Base-by-base conservation (phyloP, 1,140 invertebrate species). In the Brachionus rotundiformis region DNA sequence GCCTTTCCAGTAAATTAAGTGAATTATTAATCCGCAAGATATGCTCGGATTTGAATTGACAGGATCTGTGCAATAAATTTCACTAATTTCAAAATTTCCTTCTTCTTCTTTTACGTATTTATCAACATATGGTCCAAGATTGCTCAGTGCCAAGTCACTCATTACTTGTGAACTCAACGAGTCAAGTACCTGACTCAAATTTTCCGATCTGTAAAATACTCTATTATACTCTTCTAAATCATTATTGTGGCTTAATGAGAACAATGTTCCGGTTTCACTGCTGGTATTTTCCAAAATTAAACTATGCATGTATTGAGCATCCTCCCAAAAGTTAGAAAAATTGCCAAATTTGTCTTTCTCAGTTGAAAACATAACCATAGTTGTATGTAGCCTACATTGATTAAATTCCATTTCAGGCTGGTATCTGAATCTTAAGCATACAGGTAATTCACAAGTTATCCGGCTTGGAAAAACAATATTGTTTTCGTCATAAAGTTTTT, bases 1-100 rank as follows among this genome's bases (percentile, higher is more conserved):
- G 13, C n/a, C 33, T 25, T 79, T 79, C 76, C 76, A 79, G 36
- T 59, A 79, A n/a, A 79, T 59, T 13, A 79, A 79, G 41, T 79
- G 76, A 16, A 36, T 79, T 11, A 63, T 39, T 27, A 79, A 23
- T 31, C 47, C 76, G 16, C n/a, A 25, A 3, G 76, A 54, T 49
- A 79, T 59, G 36, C 29, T 25, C 8, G 76, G 76, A 19, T 79
- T 39, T 25, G 59, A 54, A 59, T 79, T 54, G n/a, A 79, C 27
- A 8, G 44, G 31, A 33, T 77, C 75, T 8, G 49, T 59, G 31
- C 36, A 77, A 19, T 77, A 77, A 7, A 77, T 29, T 59, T 77
- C 75, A 59, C 13, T 23, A 19, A 77, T 29, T 44, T 47, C 31
- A 77, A 77, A 59, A 31, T 49, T 49, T 29, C 75, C 49, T 1